Base-by-base conservation (phyloP, 2,797 vertebrate species). In the Sebastes wilsoni region DNA sequence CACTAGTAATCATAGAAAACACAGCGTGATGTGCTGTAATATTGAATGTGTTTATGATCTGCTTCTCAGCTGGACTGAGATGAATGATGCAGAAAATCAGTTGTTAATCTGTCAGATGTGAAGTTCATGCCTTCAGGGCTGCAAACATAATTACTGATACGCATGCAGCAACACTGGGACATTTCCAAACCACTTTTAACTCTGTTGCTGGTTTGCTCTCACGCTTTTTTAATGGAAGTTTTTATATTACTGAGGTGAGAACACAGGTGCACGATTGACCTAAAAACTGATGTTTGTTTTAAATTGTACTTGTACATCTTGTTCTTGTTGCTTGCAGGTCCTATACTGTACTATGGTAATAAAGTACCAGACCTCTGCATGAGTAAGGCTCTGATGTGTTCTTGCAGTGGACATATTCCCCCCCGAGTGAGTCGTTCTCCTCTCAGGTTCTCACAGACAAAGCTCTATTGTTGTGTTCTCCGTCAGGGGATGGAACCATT, bases 401-500 rank as follows among this genome's bases (percentile, higher is more conserved):
- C 59, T 66, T 83, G 65, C 23, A 61, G 54, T 34, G 30, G 70
- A 81, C n/a, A 1, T 75, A 72, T 49, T 77, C 71, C 65, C 78
- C 70, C 75, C 70, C 3, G 52, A 80, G 80, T 52, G 70, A 83
- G 78, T 79, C 62, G n/a, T 27, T 67, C 82, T 86, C 75, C 76
- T 89, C 88, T 87, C 79, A 70, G 56, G 68, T 89, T 87, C 78
- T 82, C 67, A 1, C n/a, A 88, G 54, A 92, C 89, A 91, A 92
- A 92, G 91, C 69, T 85, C 84, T 75, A 84, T 89, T 92, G 88
- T 89, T 92, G 86, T 91, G 77, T 59, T 86, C 81, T 28, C 64
- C 6, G 52, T 84, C 79, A 80, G 78, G 28, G 71, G 79, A 91
- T 92, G 88, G 88, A 89, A 88, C 59, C 36, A 78, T 84, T 91